These are phyloP conservation scores for Theristicus caerulescens DNA, from an alignment of 2,113 vertebrate species.

Conservation along the genomic window DNA sequence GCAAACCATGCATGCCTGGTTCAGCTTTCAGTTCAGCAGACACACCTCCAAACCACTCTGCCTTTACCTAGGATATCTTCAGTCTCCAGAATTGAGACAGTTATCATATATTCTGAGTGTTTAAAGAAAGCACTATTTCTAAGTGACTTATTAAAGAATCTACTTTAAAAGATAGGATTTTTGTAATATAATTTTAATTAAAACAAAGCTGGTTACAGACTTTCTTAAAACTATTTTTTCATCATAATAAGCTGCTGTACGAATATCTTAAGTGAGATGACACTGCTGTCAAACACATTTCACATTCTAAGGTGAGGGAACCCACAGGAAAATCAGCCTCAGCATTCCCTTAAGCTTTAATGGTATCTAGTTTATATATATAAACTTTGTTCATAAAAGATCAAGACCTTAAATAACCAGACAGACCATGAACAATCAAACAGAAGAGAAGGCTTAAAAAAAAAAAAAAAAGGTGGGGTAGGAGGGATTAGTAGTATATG, in stretches of 20 bases:
- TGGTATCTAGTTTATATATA: not conserved
- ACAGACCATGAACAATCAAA: not conserved
- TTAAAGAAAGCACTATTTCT: not conserved
- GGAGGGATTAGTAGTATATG: not conserved
- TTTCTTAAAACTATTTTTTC: not conserved
- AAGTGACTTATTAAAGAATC: not conserved
- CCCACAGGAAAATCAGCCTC: not conserved
- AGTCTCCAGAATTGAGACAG: not conserved
- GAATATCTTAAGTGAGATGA: not conserved
- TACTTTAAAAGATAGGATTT: not conserved
- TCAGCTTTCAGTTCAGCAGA: not conserved
- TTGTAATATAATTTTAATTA: not conserved
- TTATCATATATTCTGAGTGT: not conserved
- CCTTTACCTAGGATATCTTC: not conserved
- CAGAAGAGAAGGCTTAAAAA: not conserved
- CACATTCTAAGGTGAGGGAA: not conserved
- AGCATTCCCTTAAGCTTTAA: not conserved
- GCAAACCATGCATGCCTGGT: rapidly evolving
- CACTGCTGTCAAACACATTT: not conserved
- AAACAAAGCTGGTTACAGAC: not conserved
- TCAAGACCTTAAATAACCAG: not conserved
- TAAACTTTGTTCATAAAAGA: not conserved
- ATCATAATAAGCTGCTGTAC: not conserved
- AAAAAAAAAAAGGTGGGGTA: not conserved
- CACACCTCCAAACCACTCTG: not conserved